These are phyloP conservation scores for Anthophora plumipes DNA, from an alignment of 2,888 invertebrate species.

Conservation along the genomic window DNA sequence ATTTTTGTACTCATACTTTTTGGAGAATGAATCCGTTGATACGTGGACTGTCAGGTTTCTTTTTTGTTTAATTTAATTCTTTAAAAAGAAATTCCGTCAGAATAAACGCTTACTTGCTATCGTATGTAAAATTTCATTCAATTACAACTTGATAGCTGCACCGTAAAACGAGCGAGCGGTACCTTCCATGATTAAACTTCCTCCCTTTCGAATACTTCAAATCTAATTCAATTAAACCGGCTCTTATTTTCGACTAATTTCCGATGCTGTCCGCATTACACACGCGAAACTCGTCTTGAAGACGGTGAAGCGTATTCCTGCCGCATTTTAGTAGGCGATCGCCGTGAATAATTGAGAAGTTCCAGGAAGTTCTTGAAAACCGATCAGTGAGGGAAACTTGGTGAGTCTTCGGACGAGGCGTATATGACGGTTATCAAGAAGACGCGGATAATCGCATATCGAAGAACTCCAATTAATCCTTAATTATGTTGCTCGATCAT, in stretches of 20 bases:
- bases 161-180: background rate
- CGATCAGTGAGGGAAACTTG: slow-evolving; percentile 72
- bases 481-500: slow-evolving; percentile 56
- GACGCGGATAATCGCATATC: slow-evolving; percentile 42
- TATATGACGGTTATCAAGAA: slow-evolving; percentile 40
- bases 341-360: slow-evolving; percentile 61
- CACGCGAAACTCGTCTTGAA: slow-evolving; percentile 19
- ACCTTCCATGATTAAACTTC: background rate
- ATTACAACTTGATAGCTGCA: background rate
- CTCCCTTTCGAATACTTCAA: background rate
- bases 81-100: too few species aligned
- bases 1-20: too few species aligned
- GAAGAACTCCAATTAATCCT: slow-evolving; percentile 66
- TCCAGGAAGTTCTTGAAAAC: slow-evolving; percentile 56
- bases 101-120: background rate
- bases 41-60: too few species aligned
- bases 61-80: too few species aligned
- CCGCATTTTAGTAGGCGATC: slow-evolving; percentile 27
- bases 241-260: slow-evolving; percentile 9
- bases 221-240: slow-evolving; percentile 12
- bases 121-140: background rate
- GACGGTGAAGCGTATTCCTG: slow-evolving; percentile 19
- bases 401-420: slow-evolving; percentile 10
- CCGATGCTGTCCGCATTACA: slow-evolving; percentile 13
- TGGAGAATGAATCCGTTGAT: too few species aligned